A percentile compares a stretch with the other conserved stretches of the same genome.
Evolutionary conservation across 2,113 vertebrate genomes (phyloP).

Genomic region (Stegastes partitus): DNA sequence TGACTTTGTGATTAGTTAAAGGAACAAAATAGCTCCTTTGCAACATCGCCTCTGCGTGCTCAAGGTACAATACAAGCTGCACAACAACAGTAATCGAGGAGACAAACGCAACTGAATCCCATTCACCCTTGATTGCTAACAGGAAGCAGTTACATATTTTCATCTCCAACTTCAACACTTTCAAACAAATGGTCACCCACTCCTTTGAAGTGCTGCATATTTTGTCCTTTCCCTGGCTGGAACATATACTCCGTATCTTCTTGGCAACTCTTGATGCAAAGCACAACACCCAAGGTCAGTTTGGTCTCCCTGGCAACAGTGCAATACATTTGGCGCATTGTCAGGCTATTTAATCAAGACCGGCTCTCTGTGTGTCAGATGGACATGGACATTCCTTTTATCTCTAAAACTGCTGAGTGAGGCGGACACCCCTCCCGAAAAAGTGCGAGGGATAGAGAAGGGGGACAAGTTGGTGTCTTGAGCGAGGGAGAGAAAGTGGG

Average conservation of each 20-base stretch:
- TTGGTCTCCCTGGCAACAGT: constrained; percentile 81
- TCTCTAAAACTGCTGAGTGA: constrained; percentile 77
- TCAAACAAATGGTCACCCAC: constrained; percentile 52
- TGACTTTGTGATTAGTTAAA: background rate
- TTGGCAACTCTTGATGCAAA: constrained; percentile 69
- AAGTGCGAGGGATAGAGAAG: constrained; percentile 48
- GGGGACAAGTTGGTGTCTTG: constrained; percentile 24
- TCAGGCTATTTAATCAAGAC: constrained; percentile 81
- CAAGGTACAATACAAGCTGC: background rate
- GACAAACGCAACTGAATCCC: constrained; percentile 18
- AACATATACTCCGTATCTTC: constrained; percentile 59
- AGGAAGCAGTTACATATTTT: constrained; percentile 34
- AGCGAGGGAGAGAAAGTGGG: constrained; percentile 26
- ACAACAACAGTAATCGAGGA: constrained; percentile 17
- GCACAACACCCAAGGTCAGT: constrained; percentile 77
- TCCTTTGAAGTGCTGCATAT: constrained; percentile 67
- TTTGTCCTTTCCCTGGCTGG: constrained; percentile 58
- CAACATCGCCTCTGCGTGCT: background rate
- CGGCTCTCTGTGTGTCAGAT: constrained; percentile 65
- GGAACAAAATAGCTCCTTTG: constrained; percentile 5
- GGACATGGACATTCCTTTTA: constrained; percentile 73
- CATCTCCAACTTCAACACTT: constrained; percentile 39
- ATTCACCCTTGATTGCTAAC: constrained; percentile 1
- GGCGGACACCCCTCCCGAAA: constrained; percentile 47
- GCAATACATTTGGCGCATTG: constrained; percentile 76